Evolutionary conservation across 2,888 invertebrate species (phyloP), one percentile per base, ranked within the genome.

Genomic region (Lithophane leautieri): DNA sequence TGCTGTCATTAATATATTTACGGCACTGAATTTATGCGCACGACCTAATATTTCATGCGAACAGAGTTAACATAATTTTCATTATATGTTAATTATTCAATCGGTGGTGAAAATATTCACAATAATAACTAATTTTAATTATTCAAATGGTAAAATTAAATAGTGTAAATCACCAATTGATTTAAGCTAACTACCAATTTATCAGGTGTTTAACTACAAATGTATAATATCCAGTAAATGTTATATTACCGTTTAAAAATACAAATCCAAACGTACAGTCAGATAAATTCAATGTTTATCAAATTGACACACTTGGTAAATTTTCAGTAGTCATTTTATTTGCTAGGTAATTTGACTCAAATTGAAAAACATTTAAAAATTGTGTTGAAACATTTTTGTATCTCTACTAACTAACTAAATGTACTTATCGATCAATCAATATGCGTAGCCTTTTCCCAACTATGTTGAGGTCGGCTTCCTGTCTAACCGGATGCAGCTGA

Each of bases 1-100:
- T 84, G 70, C 70, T 83, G 68, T 84, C 84, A 84, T 84, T 84
- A 84, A 81, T 69, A 52, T 83, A 81, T 81, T 79, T 62, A 74
- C 84, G 67, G 58, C 67, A 63, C 52, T 44, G 70, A 83, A 81
- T 79, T 81, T 81, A 81, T 79, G 70, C 70, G 54, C 54, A 68
- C 42, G 58, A 80, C 60, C 74, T 74, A 69, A 84, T 79, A 68
- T 68, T 74, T 80, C 80, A 81, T 60, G 34, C 34, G 58, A 63
- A 47, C 44, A 22, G 42, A 68, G 70, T 56, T 84, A 69, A 65
- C 67, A 62, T 67, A 70, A 84, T 84, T 84, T 63, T 61, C 22
- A 79, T 70, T 82, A 66, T 77, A 77, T 58, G 70, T 79, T 77
- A 82, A 79, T 79, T 77, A 79, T 79, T 82, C 42, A 77, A 70